phyloP scores from a whole-genome alignment of 2,113 vertebrate species.

The Salminus brasiliensis region DNA sequence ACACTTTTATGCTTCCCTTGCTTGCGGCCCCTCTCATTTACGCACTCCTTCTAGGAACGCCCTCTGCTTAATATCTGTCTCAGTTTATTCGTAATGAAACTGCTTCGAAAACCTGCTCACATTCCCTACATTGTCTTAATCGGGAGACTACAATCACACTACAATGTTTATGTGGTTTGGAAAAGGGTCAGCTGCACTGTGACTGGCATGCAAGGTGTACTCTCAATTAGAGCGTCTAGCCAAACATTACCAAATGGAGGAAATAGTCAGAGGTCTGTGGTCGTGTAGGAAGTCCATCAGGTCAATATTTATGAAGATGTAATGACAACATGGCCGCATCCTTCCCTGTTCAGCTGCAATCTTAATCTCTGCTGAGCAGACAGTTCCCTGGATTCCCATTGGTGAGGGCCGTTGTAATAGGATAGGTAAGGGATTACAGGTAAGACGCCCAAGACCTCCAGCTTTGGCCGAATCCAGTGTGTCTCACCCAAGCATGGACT shows the following conservation, averaged over 20 bases:
- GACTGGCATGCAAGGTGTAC: background rate
- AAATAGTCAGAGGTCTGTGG: background rate
- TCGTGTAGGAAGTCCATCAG: background rate
- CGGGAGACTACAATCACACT: no score
- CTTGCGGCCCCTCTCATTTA: background rate
- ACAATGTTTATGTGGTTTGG: background rate
- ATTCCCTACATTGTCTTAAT: no score
- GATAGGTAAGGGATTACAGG: slow-evolving; percentile 74
- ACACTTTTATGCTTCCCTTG: background rate
- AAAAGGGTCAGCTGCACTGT: background rate
- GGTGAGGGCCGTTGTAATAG: slow-evolving; percentile 72
- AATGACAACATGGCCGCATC: background rate
- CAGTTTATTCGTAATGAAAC: no score
- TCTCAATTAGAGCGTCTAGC: background rate
- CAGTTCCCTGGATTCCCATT: slow-evolving; percentile 74
- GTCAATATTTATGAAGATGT: background rate
- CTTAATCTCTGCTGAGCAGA: slow-evolving; percentile 71
- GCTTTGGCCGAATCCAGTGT: slow-evolving; percentile 71
- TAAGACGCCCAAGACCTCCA: slow-evolving; percentile 66
- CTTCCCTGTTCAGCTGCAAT: background rate
- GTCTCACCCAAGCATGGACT: slow-evolving; percentile 74
- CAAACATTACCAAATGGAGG: background rate
- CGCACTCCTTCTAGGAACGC: background rate
- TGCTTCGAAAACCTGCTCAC: no score
- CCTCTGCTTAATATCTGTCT: background rate